Evolutionary conservation across 1,140 invertebrate species (phyloP).

Genomic region (Eumeta japonica): DNA sequence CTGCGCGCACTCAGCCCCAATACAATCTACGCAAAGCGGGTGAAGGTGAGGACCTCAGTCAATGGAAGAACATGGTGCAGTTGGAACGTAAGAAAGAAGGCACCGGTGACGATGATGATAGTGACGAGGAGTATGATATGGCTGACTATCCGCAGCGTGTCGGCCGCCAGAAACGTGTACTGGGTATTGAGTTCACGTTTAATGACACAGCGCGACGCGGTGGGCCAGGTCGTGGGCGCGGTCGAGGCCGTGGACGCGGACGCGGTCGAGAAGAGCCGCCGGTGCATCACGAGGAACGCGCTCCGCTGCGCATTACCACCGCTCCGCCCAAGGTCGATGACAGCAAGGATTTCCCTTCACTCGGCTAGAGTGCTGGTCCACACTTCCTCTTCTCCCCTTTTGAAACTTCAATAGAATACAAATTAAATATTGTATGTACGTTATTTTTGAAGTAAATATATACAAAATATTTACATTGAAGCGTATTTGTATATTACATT

Average conservation of each 20-base stretch:
- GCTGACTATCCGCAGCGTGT: constrained; percentile 83
- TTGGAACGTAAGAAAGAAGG: constrained; percentile 78
- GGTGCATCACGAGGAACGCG: constrained; percentile 30
- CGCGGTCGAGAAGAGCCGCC: constrained; percentile 30
- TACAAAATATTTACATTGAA: constrained; percentile 57
- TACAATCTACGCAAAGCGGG: constrained; percentile 90
- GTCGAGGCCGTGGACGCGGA: constrained; percentile 53
- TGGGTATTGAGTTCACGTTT: constrained; percentile 89
- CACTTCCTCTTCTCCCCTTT: constrained; percentile 42
- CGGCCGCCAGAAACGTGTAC: constrained; percentile 80
- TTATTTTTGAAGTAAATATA: constrained; percentile 60
- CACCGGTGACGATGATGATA: constrained; percentile 64
- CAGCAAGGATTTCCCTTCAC: constrained; percentile 90
- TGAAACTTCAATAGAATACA: constrained; percentile 47
- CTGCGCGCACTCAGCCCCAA: constrained; percentile 73
- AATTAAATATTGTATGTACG: constrained; percentile 56
- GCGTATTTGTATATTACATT: constrained; percentile 54
- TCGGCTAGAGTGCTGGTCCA: constrained; percentile 66
- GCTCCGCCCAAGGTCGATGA: constrained; percentile 91
- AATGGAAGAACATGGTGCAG: constrained; percentile 91
- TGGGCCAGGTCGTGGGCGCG: constrained; percentile 63
- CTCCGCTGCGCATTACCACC: constrained; percentile 32
- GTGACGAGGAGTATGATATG: constrained; percentile 72
- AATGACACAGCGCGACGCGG: constrained; percentile 75
- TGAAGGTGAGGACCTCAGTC: constrained; percentile 85